These are phyloP conservation scores for Phortica okadai DNA, from an alignment of 2,888 invertebrate genomes.

Conservation along the genomic window DNA sequence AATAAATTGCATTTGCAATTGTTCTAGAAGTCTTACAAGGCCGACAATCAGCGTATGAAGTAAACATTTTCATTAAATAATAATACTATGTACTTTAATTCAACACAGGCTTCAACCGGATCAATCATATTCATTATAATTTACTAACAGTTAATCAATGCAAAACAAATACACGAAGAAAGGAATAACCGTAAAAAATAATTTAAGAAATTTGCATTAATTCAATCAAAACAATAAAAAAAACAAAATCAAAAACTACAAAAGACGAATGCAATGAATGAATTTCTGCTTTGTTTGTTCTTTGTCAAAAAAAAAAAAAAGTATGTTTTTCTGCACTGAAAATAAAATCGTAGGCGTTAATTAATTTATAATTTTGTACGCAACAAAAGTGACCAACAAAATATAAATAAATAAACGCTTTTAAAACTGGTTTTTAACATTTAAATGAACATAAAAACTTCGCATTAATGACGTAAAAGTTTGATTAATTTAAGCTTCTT, in stretches of 20 bases:
- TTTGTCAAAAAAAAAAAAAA: not conserved
- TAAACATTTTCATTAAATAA: too few species aligned
- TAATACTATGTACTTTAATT: too few species aligned
- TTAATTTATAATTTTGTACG: constrained; percentile 45
- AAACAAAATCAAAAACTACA: not conserved
- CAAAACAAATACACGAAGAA: too few species aligned
- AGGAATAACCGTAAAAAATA: too few species aligned
- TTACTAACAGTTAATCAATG: too few species aligned
- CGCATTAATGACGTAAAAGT: constrained; percentile 44
- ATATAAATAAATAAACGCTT: constrained; percentile 3
- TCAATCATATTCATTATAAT: too few species aligned
- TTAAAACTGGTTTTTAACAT: constrained; percentile 58
- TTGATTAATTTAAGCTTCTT: constrained; percentile 49
- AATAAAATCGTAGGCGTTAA: constrained; percentile 41
- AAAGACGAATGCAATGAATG: not conserved
- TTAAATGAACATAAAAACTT: constrained; percentile 26
- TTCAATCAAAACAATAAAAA: not conserved
- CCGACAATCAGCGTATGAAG: too few species aligned
- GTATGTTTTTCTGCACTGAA: constrained; percentile 1
- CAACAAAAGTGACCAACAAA: constrained; percentile 41
- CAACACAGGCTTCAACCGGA: too few species aligned
- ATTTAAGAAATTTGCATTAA: not conserved
- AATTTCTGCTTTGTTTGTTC: not conserved
- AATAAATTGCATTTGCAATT: too few species aligned
- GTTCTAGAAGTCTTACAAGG: too few species aligned